Evolutionary conservation across 1,140 invertebrate species (phyloP).

Genomic region (Teleogryllus occipitalis): DNA sequence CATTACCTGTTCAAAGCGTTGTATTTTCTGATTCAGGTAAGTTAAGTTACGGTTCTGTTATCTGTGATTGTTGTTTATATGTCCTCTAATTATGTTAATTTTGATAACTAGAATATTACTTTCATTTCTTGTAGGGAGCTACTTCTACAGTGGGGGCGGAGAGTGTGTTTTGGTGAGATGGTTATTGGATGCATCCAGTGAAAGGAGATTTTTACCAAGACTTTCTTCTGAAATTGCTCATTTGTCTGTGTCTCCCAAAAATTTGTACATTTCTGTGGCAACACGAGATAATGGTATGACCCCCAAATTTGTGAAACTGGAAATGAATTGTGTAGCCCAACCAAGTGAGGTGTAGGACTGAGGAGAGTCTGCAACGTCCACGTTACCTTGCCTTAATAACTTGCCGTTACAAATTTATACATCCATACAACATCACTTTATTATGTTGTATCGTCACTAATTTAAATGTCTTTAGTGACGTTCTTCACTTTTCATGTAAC

Average conservation of each 20-base stretch:
- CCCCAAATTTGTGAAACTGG: background rate
- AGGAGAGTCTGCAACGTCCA: too few species aligned
- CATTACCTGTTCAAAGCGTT: conserved; percentile 58
- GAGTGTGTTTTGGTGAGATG: conserved; percentile 77
- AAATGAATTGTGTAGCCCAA: conserved; percentile 54
- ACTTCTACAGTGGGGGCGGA: conserved; percentile 65
- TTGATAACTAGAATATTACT: background rate
- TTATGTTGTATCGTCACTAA: too few species aligned
- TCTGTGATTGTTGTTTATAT: conserved; percentile 18
- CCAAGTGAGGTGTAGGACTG: too few species aligned
- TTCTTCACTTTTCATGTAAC: too few species aligned
- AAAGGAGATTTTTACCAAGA: conserved; percentile 61
- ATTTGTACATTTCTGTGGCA: conserved; percentile 53
- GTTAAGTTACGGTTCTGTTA: background rate
- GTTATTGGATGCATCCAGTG: conserved; percentile 45
- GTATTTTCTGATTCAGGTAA: conserved; percentile 59
- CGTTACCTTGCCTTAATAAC: too few species aligned
- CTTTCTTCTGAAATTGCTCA: conserved; percentile 59
- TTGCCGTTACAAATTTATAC: too few species aligned
- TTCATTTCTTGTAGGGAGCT: conserved; percentile 40
- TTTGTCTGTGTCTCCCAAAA: conserved; percentile 55
- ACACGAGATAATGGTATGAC: conserved; percentile 63
- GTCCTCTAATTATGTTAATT: background rate
- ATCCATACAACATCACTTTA: too few species aligned
- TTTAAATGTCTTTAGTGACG: too few species aligned